Evolutionary conservation across 2,113 vertebrate species (phyloP).

Genomic region (Hiodon tergisus): DNA sequence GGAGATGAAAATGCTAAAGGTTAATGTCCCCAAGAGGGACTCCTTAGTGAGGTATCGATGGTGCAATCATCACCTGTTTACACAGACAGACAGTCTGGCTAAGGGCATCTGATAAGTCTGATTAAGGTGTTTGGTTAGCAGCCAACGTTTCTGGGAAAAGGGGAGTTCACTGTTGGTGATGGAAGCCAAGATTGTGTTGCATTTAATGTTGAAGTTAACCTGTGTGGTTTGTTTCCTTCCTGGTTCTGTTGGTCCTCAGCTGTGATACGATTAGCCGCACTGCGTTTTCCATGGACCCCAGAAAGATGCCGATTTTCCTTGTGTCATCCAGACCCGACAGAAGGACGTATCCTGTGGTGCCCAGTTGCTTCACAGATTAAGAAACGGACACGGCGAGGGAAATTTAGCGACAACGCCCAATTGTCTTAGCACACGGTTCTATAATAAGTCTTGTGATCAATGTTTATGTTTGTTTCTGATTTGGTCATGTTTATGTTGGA

Average conservation of each 20-base stretch:
- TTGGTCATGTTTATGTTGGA: too few species aligned
- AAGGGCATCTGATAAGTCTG: neutral
- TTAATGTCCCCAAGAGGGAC: neutral
- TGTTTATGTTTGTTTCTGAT: too few species aligned
- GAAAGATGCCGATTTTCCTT: constrained; percentile 38
- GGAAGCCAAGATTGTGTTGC: neutral
- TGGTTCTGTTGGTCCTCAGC: constrained; percentile 43
- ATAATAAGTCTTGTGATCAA: too few species aligned
- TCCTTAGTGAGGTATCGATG: neutral
- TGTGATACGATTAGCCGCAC: constrained; percentile 59
- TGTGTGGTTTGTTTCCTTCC: constrained; percentile 41
- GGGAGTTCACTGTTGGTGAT: neutral
- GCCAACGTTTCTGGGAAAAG: neutral
- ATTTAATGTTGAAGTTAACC: constrained; percentile 34
- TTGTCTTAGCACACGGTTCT: too few species aligned
- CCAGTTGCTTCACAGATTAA: constrained; percentile 43
- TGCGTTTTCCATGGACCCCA: constrained; percentile 50
- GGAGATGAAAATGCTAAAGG: neutral
- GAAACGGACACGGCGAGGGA: constrained; percentile 3
- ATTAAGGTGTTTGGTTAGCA: neutral
- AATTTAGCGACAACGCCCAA: neutral
- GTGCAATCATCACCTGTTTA: too few species aligned
- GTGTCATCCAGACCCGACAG: constrained; percentile 29
- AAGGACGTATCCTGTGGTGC: constrained; percentile 37
- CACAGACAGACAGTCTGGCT: neutral